Conservation (phyloP, 2,888 invertebrate species). For the Synanthedon andrenaeformis region DNA sequence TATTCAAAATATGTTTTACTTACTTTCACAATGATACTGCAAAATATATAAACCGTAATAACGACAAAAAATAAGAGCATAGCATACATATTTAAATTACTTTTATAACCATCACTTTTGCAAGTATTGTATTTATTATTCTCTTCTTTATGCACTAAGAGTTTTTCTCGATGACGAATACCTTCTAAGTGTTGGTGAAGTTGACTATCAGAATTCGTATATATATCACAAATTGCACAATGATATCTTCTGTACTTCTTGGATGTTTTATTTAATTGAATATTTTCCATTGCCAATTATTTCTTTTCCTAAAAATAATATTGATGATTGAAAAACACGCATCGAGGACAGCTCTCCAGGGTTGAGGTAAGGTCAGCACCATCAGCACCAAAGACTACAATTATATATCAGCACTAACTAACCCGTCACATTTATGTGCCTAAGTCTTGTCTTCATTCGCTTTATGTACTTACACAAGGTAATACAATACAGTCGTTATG, state of each 20-base stretch:
- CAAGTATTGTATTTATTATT: constrained; percentile 12
- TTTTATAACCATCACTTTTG: constrained; percentile 23
- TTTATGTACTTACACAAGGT: too few species aligned
- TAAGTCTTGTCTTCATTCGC: too few species aligned
- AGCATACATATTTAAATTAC: constrained; percentile 32
- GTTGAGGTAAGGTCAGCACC: too few species aligned
- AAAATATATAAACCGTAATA: constrained; percentile 38
- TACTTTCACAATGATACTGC: not conserved
- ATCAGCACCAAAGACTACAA: too few species aligned
- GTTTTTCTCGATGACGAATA: constrained; percentile 44
- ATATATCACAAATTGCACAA: constrained; percentile 42
- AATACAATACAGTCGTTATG: too few species aligned
- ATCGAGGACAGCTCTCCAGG: too few species aligned
- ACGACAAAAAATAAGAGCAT: constrained; percentile 34
- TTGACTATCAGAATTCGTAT: constrained; percentile 56
- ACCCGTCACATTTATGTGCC: too few species aligned
- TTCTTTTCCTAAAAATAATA: too few species aligned
- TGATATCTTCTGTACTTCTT: constrained; percentile 35
- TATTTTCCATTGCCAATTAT: not conserved
- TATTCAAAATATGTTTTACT: constrained; percentile 6
- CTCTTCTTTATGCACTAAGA: constrained; percentile 12
- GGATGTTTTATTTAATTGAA: constrained; percentile 1
- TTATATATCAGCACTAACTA: too few species aligned
- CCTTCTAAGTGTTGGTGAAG: constrained; percentile 56
- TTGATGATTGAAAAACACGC: too few species aligned